Base-by-base conservation (phyloP, 1,140 invertebrate species). In the Eufriesea mexicana region DNA sequence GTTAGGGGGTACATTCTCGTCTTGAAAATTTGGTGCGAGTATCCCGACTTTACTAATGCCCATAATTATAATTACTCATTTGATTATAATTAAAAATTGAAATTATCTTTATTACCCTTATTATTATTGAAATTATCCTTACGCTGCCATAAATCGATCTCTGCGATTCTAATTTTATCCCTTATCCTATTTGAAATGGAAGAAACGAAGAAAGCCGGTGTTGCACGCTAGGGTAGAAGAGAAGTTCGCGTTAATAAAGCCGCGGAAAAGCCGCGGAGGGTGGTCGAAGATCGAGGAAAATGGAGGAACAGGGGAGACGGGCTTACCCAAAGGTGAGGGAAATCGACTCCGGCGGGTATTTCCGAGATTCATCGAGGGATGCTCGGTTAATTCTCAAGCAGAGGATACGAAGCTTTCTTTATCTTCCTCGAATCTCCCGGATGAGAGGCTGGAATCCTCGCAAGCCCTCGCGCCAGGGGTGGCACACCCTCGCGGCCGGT, bases 361-460 rank as follows among this genome's bases (percentile, higher is more conserved):
- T 74, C 16, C 49, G 18, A 55, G 70, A 74, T 54, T 74, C 49
- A 47, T 74, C 70, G 47, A 6, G 47, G 25, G n/a, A 80, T 80
- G 57, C 47, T 74, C 79, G 70, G 79, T 80, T 80, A 80, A 80
- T 80, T 80, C 70, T 74, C 79, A n/a, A 59, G 45, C 70, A 42
- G 57, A 54, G 28, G 16, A 62, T 12, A 67, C 55, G 28, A 20
- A 51, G 68, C 68, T 73, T 74, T 59, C 59, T 35, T 74, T 73
- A 73, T 73, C 70, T 73, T 73, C n/a, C 49, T 16, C 28, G 59
- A 55, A 73, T 80, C 49, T 64, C 28, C 16, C 12, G 70, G 55
- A 80, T 54, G 28, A 74, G 71, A 47, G n/a, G 18, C n/a, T n/a
- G 35, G 70, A 80, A 54, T 80, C 67, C 59, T 73, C 12, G 70